Evolutionary conservation across 2,113 vertebrate genomes (phyloP), one percentile per base, ranked within the genome.

Genomic region (Sturnus vulgaris): DNA sequence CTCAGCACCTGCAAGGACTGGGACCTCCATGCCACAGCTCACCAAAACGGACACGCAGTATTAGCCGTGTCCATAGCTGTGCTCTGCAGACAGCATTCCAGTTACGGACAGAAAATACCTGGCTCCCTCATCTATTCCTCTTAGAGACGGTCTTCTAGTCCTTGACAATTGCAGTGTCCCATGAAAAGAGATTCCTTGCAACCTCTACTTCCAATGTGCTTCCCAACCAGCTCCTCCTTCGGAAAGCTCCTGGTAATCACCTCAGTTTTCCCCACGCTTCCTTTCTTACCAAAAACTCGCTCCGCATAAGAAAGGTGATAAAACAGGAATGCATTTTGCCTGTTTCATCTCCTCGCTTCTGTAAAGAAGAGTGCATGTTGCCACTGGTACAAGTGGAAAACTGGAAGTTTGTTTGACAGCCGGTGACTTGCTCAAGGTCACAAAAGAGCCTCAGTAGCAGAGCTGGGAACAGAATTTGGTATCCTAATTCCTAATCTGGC

Each of bases 401-500:
- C 15, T 33, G 30, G 14, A 75, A 85, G 56, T 78, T 63, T 83
- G 56, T 78, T 63, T 83, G 72, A 88, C 86, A 90, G 82, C 10
- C 3, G 0, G 82, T 77, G 80, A 90, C 88, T 97, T 84, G 82
- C 53, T 94, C 82, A 96, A 93, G 92, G 92, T 95, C 94, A 95
- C 94, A 78, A 71, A 82, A 75, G 53, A 92, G 57, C 87, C 88
- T 78, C 61, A 68, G 95, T 79, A 89, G 91, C 91, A 92, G 86
- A 92, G 82, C 88, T 78, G 93, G 94, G 88, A 97, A 96, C 53
- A 96, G 82, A 97, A 96, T 93, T 94, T 95, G 90, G 92, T 93
- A 92, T 97, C 93, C 82, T 93, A 93, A 95, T 96, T 96, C 94
- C 94, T 95, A 94, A 96, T 94, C 93, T 94, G 95, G 94, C 93